phyloP scores from a whole-genome alignment of 2,888 invertebrate species.

The Rhorus exstirpatorius region DNA sequence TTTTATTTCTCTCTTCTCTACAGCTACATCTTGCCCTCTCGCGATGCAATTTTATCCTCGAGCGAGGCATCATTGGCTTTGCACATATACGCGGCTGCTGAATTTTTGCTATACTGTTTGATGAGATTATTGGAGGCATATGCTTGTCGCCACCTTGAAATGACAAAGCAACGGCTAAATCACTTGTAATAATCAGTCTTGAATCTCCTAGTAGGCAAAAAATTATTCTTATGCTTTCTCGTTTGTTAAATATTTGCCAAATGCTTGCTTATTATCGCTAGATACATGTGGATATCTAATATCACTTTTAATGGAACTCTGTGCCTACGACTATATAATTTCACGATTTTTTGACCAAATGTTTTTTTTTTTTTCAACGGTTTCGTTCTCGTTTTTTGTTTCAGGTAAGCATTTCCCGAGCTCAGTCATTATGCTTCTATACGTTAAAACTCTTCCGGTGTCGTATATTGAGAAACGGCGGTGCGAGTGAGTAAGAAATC shows the following conservation, averaged over 20 bases:
- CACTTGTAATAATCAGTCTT: no score
- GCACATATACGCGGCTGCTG: constrained; percentile 45
- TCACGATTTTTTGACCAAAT: constrained; percentile 35
- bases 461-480: constrained; percentile 54
- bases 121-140: constrained; percentile 33
- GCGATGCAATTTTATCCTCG: constrained; percentile 62
- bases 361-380: constrained; percentile 28
- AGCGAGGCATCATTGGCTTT: constrained; percentile 54
- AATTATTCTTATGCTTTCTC: background rate
- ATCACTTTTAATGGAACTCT: constrained; percentile 23
- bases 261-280: constrained; percentile 66
- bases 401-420: constrained; percentile 81
- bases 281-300: constrained; percentile 1
- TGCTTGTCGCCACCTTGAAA: constrained; percentile 52
- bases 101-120: constrained; percentile 37
- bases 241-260: constrained; percentile 31
- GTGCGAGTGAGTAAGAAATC: constrained; percentile 77
- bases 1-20: constrained; percentile 64
- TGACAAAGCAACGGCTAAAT: constrained; percentile 20
- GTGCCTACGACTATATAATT: constrained; percentile 19
- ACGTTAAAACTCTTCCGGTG: constrained; percentile 33
- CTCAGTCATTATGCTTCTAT: constrained; percentile 12
- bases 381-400: constrained; percentile 76
- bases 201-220: no score
- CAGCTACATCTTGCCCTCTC: constrained; percentile 36